These are phyloP conservation scores for Dynastes hyllus DNA, from an alignment of 2,888 invertebrate species.

Conservation along the genomic window DNA sequence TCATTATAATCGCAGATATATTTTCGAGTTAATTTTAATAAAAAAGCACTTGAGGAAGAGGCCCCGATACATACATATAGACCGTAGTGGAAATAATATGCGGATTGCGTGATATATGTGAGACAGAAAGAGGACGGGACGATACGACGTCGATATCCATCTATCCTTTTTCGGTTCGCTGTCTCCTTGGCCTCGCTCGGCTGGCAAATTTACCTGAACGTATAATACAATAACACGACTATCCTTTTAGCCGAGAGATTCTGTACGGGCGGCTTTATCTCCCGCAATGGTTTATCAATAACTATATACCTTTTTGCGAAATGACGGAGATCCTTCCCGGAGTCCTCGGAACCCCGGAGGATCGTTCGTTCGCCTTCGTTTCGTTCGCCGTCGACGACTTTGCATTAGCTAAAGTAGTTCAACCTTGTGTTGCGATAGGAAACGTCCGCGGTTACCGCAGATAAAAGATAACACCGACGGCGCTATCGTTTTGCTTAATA, in stretches of 20 bases:
- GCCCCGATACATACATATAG: background rate
- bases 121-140: constrained; percentile 24
- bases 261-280: constrained; percentile 50
- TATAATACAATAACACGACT: constrained; percentile 56
- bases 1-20: constrained; percentile 38
- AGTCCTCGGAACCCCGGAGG: background rate
- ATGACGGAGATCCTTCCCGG: constrained; percentile 25
- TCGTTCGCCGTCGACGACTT: background rate
- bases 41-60: constrained; percentile 35
- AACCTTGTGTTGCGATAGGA: constrained; percentile 5
- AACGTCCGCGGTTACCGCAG: constrained; percentile 15
- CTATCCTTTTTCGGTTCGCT: background rate
- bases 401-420: constrained; percentile 44
- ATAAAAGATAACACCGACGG: constrained; percentile 17
- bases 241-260: constrained; percentile 54
- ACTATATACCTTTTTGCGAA: constrained; percentile 44
- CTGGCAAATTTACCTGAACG: constrained; percentile 44
- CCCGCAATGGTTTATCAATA: constrained; percentile 53
- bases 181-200: background rate
- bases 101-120: constrained; percentile 43
- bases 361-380: background rate
- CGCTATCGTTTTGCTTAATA: constrained; percentile 24
- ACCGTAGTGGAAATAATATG: constrained; percentile 38
- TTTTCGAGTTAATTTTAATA: constrained; percentile 41
- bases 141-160: constrained; percentile 25